Conservation (phyloP, 2,113 vertebrate species). For the Lepisosteus oculatus region DNA sequence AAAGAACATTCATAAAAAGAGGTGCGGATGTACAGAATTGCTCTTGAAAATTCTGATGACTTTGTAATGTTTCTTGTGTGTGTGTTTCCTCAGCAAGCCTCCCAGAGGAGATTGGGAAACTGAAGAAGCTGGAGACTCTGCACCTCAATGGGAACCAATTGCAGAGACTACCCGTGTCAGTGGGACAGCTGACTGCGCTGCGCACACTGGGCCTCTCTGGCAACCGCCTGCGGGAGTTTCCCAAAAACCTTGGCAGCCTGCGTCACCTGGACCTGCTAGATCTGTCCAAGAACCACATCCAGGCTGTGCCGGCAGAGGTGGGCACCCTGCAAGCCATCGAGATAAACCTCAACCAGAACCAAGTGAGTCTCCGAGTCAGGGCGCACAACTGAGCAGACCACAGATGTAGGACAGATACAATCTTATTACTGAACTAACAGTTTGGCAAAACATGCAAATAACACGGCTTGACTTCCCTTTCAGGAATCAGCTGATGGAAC, state of each 20-base stretch:
- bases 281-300: constrained; percentile 90
- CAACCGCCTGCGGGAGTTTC: constrained; percentile 81
- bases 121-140: constrained; percentile 92
- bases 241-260: constrained; percentile 75
- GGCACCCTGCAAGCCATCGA: constrained; percentile 88
- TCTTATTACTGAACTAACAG: no score
- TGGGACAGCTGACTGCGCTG: constrained; percentile 83
- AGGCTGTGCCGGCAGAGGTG: constrained; percentile 74
- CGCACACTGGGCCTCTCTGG: constrained; percentile 84
- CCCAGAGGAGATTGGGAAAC: constrained; percentile 81
- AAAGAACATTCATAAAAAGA: no score
- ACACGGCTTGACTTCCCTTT: no score
- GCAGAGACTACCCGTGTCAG: constrained; percentile 66
- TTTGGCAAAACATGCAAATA: no score
- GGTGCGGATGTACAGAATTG: no score
- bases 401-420: background rate
- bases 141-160: constrained; percentile 83
- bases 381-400: background rate
- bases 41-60: no score
- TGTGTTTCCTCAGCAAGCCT: constrained; percentile 59
- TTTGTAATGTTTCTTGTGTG: background rate
- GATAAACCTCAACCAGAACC: constrained; percentile 97
- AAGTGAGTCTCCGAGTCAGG: constrained; percentile 61
- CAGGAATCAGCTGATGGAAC: background rate
- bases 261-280: constrained; percentile 88